Percentiles rank a stretch among this genome's conserved stretches.
These are phyloP conservation scores for Acanthopleura granulata DNA, from an alignment of 2,888 invertebrate genomes.

Conservation along the genomic window DNA sequence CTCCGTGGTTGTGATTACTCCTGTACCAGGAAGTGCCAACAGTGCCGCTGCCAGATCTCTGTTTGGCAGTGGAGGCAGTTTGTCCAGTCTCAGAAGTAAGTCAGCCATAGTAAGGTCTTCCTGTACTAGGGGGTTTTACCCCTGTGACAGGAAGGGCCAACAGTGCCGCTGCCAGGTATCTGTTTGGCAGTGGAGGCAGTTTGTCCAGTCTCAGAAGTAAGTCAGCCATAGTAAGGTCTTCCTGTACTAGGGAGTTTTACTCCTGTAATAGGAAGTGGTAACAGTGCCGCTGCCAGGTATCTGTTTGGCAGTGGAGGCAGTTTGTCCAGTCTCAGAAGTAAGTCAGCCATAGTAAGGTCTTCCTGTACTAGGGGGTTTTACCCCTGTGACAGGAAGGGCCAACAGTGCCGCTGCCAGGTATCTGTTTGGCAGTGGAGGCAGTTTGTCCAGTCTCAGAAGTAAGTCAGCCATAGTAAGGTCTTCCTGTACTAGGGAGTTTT, in stretches of 20 bases:
- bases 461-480: slow-evolving; percentile 28
- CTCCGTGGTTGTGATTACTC: slow-evolving; percentile 57
- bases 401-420: slow-evolving; percentile 55
- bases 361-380: slow-evolving; percentile 38
- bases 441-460: slow-evolving; percentile 62
- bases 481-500: not conserved
- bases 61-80: slow-evolving; percentile 62
- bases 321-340: slow-evolving; percentile 61
- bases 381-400: slow-evolving; percentile 51
- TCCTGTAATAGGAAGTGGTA: slow-evolving; percentile 49
- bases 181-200: slow-evolving; percentile 64
- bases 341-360: slow-evolving; percentile 26
- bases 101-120: not conserved
- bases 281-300: slow-evolving; percentile 54
- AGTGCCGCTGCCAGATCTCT: slow-evolving; percentile 58
- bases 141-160: slow-evolving; percentile 51
- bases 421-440: slow-evolving; percentile 63
- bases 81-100: slow-evolving; percentile 63
- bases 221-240: slow-evolving; percentile 18
- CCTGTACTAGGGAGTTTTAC: slow-evolving; percentile 42
- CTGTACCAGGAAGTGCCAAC: slow-evolving; percentile 50
- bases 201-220: slow-evolving; percentile 62
- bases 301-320: slow-evolving; percentile 64
- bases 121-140: slow-evolving; percentile 42
- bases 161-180: slow-evolving; percentile 55